phyloP scores from a whole-genome alignment of 2,113 vertebrate genomes.

The Paradisaea rubra region DNA sequence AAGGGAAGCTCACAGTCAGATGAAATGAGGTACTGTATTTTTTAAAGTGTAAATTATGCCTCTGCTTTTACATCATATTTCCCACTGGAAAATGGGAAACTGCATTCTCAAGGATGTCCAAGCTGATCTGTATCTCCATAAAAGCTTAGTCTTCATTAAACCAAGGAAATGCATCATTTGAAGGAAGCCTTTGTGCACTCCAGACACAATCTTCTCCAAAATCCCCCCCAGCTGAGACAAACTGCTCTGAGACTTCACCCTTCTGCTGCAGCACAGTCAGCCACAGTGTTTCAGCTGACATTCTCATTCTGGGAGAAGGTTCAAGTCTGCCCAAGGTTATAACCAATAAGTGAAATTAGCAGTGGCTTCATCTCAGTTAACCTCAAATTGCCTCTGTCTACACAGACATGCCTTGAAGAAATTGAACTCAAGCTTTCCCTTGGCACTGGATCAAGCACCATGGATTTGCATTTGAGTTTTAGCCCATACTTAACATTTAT shows the following conservation, averaged over 20 bases:
- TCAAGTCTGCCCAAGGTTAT: conserved; percentile 13
- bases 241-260: background rate
- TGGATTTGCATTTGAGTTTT: conserved; percentile 36
- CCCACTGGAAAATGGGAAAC: background rate
- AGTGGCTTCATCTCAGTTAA: conserved; percentile 49
- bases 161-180: background rate
- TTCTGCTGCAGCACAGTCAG: background rate
- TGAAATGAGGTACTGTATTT: background rate
- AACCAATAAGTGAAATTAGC: conserved; percentile 42
- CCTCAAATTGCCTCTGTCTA: conserved; percentile 46
- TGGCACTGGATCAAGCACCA: conserved; percentile 26
- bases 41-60: background rate
- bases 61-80: background rate
- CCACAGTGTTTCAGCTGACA: background rate
- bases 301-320: background rate
- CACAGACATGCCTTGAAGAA: background rate
- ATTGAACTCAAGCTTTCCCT: background rate
- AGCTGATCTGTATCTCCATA: background rate
- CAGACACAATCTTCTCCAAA: background rate
- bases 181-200: background rate
- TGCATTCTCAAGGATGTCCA: background rate
- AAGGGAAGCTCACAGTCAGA: background rate
- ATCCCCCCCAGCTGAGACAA: background rate
- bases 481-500: background rate
- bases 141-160: background rate